These are phyloP conservation scores for Jacana jacana DNA, from an alignment of 2,113 vertebrate species.

Conservation along the genomic window DNA sequence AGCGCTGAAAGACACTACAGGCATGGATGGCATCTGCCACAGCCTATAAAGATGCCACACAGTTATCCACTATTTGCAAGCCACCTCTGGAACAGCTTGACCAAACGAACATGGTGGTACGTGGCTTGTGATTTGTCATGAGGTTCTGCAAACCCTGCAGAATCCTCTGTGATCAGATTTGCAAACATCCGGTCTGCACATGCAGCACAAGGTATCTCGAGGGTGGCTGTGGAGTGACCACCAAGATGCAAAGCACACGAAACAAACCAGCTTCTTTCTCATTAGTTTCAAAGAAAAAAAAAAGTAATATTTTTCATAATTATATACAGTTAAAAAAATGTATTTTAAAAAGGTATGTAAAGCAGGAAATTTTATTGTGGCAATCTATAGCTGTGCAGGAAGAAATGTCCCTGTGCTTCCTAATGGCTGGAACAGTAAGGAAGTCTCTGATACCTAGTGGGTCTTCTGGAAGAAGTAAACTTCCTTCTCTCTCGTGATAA, in stretches of 20 bases:
- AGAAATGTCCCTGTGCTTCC: neutral
- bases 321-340: neutral
- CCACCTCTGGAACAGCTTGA: neutral
- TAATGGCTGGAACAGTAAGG: neutral
- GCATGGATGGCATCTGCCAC: neutral
- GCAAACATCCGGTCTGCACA: neutral
- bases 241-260: neutral
- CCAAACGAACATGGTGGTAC: neutral
- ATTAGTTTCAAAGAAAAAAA: neutral
- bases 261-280: neutral
- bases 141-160: neutral
- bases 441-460: neutral
- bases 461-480: neutral
- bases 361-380: neutral
- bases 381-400: neutral
- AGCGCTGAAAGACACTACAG: neutral
- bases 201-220: neutral
- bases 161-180: neutral
- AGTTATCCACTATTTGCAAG: neutral
- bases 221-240: neutral
- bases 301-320: neutral
- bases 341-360: neutral
- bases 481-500: neutral
- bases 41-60: neutral
- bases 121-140: neutral